Base-by-base conservation (phyloP, 2,113 vertebrate genomes). In the Pyrgilauda ruficollis region DNA sequence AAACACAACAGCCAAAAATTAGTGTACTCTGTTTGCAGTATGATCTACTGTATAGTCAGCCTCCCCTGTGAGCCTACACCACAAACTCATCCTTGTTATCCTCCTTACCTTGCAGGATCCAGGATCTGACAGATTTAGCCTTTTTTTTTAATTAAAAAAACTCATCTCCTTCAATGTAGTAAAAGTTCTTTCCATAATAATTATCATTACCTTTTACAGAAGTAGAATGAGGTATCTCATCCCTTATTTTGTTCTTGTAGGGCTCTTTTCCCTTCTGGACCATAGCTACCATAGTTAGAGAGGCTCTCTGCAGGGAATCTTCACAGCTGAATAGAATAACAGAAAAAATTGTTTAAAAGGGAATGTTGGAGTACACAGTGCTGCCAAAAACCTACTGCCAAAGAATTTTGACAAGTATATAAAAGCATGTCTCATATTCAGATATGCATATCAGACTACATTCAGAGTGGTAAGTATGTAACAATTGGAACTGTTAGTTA, bases 1-100 rank as follows among this genome's bases (percentile, higher is more conserved):
- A 59, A 75, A 13, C 55, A 53, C 11, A 52, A 9, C 26, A 33
- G 12, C 9, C 24, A 59, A 74, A 85, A 33, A 58, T 8, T 6
- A 74, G 6, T 31, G 9, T 28, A 47, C 5, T 33, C 13, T 1
- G 12, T 26, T 67, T 0, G 1, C 27, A 33, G 30, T 15, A n/a
- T 21, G n/a, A 43, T 52, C 35, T 59, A 1, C 28, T 59, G 18
- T 7, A 7, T 49, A 24, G 35, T 67, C 61, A 73, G 20, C 11
- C 12, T 79, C 50, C 27, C 15, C 18, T 28, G 6, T 19, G 17
- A 76, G 15, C 44, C 58, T 5, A 11, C 5, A 31, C 15, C 30
- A 72, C 30, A 52, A 49, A 30, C 3, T 56, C 44, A 44, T 64
- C 18, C 30, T 67, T 68, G 18, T 72, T 35, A 31, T 56, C 9